Base-by-base conservation (phyloP, 2,888 invertebrate species). In the Oeneis ivallda region DNA sequence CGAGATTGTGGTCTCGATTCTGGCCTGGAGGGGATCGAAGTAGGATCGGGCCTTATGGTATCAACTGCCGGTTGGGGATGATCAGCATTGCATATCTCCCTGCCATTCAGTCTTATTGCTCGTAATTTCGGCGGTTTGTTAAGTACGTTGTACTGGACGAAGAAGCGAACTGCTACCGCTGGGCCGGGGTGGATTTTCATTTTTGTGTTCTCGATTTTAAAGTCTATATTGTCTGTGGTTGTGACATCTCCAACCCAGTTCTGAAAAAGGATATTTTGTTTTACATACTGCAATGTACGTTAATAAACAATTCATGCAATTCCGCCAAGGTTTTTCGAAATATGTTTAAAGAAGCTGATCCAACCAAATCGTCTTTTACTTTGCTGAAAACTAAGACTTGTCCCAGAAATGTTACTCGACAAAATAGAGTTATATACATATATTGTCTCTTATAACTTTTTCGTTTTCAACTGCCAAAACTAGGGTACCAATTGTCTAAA, bases 221-320 rank as follows among this genome's bases (percentile, higher is more conserved):
- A 94, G 71, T 93, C 92, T 34, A 84, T 86, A 78, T 94, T 94
- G 78, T 94, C 93, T 52, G 84, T 78, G 0, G 93, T 93, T 10
- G 92, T 86, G 0, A 94, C 92, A 66, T 93, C 93, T 0, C 94
- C 94, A 58, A 94, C 88, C 92, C 93, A 93, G 74, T 93, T 93
- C 93, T 94, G 84, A 11, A 73, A 65, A 45, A 19, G 39, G 53
- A 19, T 19, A 39, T 15, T 50, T 26, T 7, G 0, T 47, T 11
- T 49, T 49, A 19, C n/a, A 15, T 8, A 45, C 15, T 45, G 15
- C 45, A 8, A n/a, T 15, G 13, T 15, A 45, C 1, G n/a, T 7
- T 2, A n/a, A 1, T n/a, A n/a, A n/a, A n/a, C n/a, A n/a, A n/a
- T n/a, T n/a, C n/a, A n/a, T n/a, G n/a, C n/a, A n/a, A n/a, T n/a